Evolutionary conservation across 2,888 invertebrate species (phyloP).

Genomic region (Ecdyonurus torrentis): DNA sequence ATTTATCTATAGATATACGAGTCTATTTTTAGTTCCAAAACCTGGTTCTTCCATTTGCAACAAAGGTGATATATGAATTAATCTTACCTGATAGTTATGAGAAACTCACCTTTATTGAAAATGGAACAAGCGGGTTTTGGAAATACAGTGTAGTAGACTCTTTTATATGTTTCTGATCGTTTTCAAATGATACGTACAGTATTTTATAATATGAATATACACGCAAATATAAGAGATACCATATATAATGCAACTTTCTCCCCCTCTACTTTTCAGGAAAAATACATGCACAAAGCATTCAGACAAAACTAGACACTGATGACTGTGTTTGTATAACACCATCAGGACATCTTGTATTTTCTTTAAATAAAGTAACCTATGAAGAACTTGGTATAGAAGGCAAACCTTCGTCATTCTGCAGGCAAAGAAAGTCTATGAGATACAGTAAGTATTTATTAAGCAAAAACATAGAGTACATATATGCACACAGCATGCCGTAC

Average conservation of each 20-base stretch:
- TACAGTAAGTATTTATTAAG: too few relatives aligned
- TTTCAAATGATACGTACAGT: too few relatives aligned
- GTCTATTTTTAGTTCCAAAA: neutral
- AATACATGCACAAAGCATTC: slow-evolving; percentile 30
- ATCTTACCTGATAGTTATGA: too few relatives aligned
- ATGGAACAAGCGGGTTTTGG: too few relatives aligned
- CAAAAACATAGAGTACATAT: too few relatives aligned
- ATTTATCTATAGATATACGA: neutral
- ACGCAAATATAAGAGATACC: neutral
- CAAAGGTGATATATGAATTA: too few relatives aligned
- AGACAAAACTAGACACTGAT: slow-evolving; percentile 32
- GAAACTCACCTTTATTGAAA: too few relatives aligned
- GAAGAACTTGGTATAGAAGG: slow-evolving; percentile 38
- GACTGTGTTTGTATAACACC: slow-evolving; percentile 33
- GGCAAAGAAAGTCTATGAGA: slow-evolving; percentile 23
- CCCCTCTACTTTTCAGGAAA: slow-evolving; percentile 23
- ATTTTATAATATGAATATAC: too few relatives aligned
- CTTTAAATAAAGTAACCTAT: slow-evolving; percentile 31
- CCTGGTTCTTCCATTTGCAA: neutral
- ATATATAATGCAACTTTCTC: neutral
- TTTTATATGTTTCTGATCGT: too few relatives aligned
- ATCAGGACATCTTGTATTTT: slow-evolving; percentile 31
- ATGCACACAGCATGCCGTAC: too few relatives aligned
- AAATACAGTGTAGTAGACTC: too few relatives aligned
- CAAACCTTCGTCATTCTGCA: slow-evolving; percentile 26